phyloP scores from a whole-genome alignment of 2,113 vertebrate genomes.

The Chiloscyllium plagiosum region DNA sequence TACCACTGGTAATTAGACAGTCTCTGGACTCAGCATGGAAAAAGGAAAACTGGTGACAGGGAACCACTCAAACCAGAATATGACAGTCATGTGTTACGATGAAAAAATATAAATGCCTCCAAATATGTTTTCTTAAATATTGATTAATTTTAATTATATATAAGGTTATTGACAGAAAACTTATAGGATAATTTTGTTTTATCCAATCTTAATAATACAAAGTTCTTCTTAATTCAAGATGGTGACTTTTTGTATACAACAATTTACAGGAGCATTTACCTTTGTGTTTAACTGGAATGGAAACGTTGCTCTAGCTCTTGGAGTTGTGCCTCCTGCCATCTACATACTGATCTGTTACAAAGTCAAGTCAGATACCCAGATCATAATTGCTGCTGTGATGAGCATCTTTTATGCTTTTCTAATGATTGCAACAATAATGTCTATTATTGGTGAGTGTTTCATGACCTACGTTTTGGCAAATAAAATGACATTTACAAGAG shows the following conservation, averaged over 20 bases:
- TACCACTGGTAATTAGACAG: too few species aligned
- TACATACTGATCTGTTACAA: conserved; percentile 62
- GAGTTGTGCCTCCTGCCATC: conserved; percentile 56
- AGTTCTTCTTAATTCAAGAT: background rate
- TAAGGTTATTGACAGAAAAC: background rate
- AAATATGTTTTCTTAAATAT: background rate
- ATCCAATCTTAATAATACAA: background rate
- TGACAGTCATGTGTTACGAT: too few species aligned
- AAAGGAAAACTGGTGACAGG: too few species aligned
- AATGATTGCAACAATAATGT: conserved; percentile 66
- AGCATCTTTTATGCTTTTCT: conserved; percentile 67
- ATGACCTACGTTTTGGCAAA: background rate
- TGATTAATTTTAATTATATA: background rate
- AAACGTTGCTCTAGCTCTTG: conserved; percentile 53
- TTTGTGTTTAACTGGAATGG: conserved; percentile 57
- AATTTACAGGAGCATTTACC: conserved; percentile 59
- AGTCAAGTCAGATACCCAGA: conserved; percentile 56
- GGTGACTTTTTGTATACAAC: background rate
- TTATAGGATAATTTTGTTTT: background rate
- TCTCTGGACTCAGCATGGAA: too few species aligned
- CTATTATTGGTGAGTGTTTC: conserved; percentile 60
- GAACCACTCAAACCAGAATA: too few species aligned
- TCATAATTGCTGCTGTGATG: conserved; percentile 59
- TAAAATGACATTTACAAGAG: background rate
- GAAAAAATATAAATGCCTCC: background rate